Evolutionary conservation across 2,113 vertebrate species (phyloP), one percentile per base, ranked within the genome.

Genomic region (Dicerorhinus sumatrensis): DNA sequence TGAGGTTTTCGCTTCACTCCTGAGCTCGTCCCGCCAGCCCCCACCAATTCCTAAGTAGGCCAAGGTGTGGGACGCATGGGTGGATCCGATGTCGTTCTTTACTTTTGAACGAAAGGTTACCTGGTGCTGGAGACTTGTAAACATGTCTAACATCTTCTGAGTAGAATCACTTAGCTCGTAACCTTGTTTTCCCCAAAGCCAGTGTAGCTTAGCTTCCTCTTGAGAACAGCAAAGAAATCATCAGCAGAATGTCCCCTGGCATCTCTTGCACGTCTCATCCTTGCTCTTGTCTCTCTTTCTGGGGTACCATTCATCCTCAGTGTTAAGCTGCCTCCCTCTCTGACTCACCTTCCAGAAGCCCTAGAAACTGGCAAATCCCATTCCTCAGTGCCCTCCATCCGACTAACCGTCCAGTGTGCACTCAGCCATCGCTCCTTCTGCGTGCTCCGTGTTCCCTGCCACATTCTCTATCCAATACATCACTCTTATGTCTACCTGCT

Each of bases 221-320:
- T 18, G 69, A 93, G 88, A 92, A 76, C 36, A 80, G 67, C 82
- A 65, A 81, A 93, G 76, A 48, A 60, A 60, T 91, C 77, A 29
- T 18, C 54, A 69, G 75, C 42, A 89, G 25, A 85, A 51, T 23
- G 54, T 65, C 89, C 56, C 51, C 23, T 23, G 65, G 39, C 54
- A 8, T 51, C n/a, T 76, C 46, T 73, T 48, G 48, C 8, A 69
- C 8, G 65, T 48, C 39, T 83, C 27, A 17, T 42, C 33, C 11
- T 54, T 29, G 3, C 17, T 39, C 18, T n/a, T 31, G 4, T 27
- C 65, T 85, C 58, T 25, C 46, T 42, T 60, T 58, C 51, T 36
- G 23, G 29, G 39, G 62, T 51, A 13, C 29, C 54, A 29, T 23
- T 92, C 2, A 0, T 54, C n/a, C 20, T 89, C 60, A 48, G 0